Conservation (phyloP, 1,140 invertebrate species). For the Cylas formicarius region DNA sequence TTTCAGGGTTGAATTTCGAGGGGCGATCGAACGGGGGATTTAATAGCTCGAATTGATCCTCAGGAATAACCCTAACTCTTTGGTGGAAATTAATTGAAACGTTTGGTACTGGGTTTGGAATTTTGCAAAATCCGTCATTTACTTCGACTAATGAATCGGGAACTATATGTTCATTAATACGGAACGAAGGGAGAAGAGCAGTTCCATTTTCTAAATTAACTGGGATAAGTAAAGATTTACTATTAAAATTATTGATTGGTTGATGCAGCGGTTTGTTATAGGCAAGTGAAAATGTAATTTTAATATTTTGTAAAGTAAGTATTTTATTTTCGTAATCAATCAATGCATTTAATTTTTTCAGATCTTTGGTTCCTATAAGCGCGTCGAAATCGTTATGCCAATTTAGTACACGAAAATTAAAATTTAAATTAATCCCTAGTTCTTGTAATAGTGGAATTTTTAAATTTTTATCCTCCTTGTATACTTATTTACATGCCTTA, state of each 20-base stretch:
- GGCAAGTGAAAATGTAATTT: conserved; percentile 12
- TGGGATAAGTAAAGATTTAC: no score
- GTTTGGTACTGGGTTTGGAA: conserved; percentile 9
- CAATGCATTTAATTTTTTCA: conserved; percentile 1
- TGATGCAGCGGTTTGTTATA: conserved; percentile 11
- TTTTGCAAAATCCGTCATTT: conserved; percentile 11
- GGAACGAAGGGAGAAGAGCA: conserved; percentile 13
- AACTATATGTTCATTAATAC: conserved; percentile 6
- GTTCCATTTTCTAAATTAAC: conserved; percentile 8
- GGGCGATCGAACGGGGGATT: background rate
- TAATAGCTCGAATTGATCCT: conserved; percentile 4
- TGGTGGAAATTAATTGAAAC: conserved; percentile 10
- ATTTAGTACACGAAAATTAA: no score
- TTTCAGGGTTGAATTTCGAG: conserved; percentile 3
- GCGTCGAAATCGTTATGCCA: conserved; percentile 13
- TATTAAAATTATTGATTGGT: no score
- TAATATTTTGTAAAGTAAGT: no score
- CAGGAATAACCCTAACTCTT: conserved; percentile 10
- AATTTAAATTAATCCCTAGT: no score
- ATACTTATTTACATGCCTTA: no score
- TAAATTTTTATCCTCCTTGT: no score
- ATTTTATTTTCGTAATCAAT: conserved; percentile 10
- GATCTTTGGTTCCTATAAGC: conserved; percentile 10
- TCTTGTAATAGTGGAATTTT: no score
- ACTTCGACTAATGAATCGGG: conserved; percentile 11